Percentiles rank a stretch among this genome's conserved stretches.
Evolutionary conservation across 2,888 invertebrate species (phyloP).

Genomic region (Acrocyrtus sp.): DNA sequence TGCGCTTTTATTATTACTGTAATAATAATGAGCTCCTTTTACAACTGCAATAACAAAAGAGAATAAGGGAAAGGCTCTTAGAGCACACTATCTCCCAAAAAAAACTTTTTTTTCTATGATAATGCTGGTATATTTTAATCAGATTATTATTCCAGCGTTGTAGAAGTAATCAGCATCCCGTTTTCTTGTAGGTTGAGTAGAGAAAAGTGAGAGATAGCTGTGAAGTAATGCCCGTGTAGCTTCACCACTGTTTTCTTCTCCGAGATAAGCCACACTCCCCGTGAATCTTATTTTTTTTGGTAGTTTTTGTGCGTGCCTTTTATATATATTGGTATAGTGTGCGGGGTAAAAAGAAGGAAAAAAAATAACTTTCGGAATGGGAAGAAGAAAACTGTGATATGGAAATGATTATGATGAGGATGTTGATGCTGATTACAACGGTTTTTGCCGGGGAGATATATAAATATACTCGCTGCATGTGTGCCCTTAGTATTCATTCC

Average conservation of each 20-base stretch:
- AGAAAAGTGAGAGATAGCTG: no score
- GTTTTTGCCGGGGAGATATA: no score
- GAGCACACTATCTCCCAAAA: slow-evolving; percentile 17
- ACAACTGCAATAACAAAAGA: neutral
- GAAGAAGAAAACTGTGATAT: no score
- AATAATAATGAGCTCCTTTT: slow-evolving; percentile 16
- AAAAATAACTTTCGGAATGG: no score
- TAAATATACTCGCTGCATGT: no score
- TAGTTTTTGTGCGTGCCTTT: neutral
- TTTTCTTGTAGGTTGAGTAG: neutral
- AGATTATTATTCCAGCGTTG: neutral
- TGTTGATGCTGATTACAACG: slow-evolving; percentile 8
- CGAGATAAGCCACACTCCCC: no score
- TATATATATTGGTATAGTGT: neutral
- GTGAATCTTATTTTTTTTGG: no score
- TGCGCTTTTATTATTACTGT: slow-evolving; percentile 13
- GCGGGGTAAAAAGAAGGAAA: no score
- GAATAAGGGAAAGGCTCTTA: no score
- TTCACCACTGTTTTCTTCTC: no score
- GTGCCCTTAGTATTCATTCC: no score
- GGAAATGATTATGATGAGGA: slow-evolving; percentile 29
- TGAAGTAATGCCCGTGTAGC: no score
- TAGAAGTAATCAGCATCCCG: slow-evolving; percentile 20
- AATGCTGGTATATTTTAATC: slow-evolving; percentile 12
- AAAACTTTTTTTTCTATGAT: slow-evolving; percentile 15